Percentiles rank a stretch among this genome's conserved stretches.
These are phyloP conservation scores for Sebastes hubbsi DNA, from an alignment of 2,797 vertebrate species.

Conservation along the genomic window DNA sequence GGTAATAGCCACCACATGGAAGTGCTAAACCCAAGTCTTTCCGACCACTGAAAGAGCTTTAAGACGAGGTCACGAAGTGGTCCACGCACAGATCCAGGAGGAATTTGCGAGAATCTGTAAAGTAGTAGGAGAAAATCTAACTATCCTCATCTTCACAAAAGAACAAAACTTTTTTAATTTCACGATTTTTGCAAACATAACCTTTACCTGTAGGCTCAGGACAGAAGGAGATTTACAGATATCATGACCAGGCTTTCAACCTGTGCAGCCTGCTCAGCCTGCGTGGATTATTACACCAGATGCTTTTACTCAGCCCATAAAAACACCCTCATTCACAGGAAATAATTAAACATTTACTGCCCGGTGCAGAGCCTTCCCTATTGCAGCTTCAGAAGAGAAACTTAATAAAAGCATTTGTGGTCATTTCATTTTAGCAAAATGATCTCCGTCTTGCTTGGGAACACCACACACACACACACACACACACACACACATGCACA, in stretches of 20 bases:
- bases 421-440: conserved; percentile 54
- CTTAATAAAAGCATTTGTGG: conserved; percentile 57
- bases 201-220: background rate
- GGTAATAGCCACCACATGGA: conserved; percentile 56
- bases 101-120: conserved; percentile 8
- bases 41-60: conserved; percentile 4
- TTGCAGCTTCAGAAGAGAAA: conserved; percentile 51
- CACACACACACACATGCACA: background rate
- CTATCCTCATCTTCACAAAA: background rate
- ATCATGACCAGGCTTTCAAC: conserved; percentile 54
- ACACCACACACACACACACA: background rate
- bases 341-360: conserved; percentile 68
- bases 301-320: conserved; percentile 55
- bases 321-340: conserved; percentile 62
- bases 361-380: conserved; percentile 20
- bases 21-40: conserved; percentile 40
- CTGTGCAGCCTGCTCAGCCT: conserved; percentile 32
- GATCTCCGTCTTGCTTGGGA: conserved; percentile 32
- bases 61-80: conserved; percentile 21
- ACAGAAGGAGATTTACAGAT: conserved; percentile 48
- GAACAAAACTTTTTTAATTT: conserved; percentile 6
- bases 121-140: background rate
- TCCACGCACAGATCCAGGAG: background rate
- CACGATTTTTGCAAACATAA: conserved; percentile 8
- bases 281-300: conserved; percentile 64